Evolutionary conservation across 2,888 invertebrate genomes (phyloP).

Genomic region (Macropis europaea): DNA sequence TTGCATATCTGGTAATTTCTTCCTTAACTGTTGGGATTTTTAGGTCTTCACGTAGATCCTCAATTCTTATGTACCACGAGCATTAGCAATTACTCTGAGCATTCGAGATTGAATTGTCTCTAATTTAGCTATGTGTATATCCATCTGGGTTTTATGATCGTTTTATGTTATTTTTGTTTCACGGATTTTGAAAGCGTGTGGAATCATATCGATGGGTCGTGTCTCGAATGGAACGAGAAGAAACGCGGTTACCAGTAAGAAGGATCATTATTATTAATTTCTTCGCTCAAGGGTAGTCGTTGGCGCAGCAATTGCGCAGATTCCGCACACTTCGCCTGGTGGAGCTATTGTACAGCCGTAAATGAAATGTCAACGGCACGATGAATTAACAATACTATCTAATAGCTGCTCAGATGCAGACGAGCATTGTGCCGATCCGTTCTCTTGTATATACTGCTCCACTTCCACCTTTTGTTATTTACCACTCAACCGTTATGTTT

Average conservation of each 20-base stretch:
- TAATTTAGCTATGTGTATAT: no score
- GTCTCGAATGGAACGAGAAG: no score
- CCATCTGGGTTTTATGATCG: no score
- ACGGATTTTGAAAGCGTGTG: no score
- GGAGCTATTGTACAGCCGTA: conserved; percentile 66
- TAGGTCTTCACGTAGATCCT: no score
- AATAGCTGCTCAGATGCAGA: conserved; percentile 73
- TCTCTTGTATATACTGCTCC: conserved; percentile 44
- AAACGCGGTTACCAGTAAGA: not conserved
- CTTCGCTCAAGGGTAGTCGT: not conserved
- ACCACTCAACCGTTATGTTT: conserved; percentile 55
- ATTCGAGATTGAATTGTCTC: no score
- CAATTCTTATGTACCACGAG: no score
- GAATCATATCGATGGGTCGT: no score
- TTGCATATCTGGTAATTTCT: no score
- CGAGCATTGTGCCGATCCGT: conserved; percentile 64
- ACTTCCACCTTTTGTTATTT: conserved; percentile 46
- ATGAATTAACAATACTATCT: conserved; percentile 78
- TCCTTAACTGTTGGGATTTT: no score
- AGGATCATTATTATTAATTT: conserved; percentile 15
- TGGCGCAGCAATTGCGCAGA: conserved; percentile 33
- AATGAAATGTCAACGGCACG: conserved; percentile 76
- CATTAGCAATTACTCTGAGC: no score
- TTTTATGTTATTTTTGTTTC: no score
- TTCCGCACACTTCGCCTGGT: conserved; percentile 19